phyloP scores from a whole-genome alignment of 37 sponge, comb jelly and placozoan species.

The Aplysina aerophoba region DNA sequence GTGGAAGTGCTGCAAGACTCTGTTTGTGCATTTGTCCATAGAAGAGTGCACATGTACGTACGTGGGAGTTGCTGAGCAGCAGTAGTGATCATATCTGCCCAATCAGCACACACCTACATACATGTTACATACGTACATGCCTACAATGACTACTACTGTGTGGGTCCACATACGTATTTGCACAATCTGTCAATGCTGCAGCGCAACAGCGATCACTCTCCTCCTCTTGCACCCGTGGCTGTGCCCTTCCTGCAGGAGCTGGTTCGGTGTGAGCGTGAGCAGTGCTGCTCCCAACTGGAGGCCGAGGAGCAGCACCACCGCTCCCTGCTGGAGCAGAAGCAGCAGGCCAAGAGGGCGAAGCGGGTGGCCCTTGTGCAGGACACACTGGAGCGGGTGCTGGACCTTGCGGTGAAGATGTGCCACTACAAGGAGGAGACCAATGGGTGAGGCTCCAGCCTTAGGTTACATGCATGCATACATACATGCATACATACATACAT shows the following conservation, averaged over 20 bases:
- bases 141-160: no score
- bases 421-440: conserved; percentile 82
- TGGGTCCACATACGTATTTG: background rate
- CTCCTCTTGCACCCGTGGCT: no score
- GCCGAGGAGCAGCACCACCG: conserved; percentile 51
- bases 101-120: background rate
- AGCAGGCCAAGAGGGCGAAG: conserved; percentile 58
- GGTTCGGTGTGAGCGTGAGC: conserved; percentile 46
- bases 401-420: conserved; percentile 69
- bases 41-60: background rate
- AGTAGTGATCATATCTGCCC: no score
- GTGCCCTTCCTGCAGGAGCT: conserved; percentile 44
- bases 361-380: conserved; percentile 54
- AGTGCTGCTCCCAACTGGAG: conserved; percentile 47
- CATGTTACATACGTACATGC: conserved; percentile 17
- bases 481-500: no score
- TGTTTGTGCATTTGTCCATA: background rate
- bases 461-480: no score
- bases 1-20: background rate
- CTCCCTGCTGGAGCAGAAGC: conserved; percentile 44
- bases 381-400: conserved; percentile 75
- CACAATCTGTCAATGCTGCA: no score
- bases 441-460: no score
- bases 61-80: no score
- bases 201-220: background rate